Percentiles rank a stretch among this genome's conserved stretches.
Evolutionary conservation across 2,797 vertebrate species (phyloP).

Genomic region (Enteromius argenteus): DNA sequence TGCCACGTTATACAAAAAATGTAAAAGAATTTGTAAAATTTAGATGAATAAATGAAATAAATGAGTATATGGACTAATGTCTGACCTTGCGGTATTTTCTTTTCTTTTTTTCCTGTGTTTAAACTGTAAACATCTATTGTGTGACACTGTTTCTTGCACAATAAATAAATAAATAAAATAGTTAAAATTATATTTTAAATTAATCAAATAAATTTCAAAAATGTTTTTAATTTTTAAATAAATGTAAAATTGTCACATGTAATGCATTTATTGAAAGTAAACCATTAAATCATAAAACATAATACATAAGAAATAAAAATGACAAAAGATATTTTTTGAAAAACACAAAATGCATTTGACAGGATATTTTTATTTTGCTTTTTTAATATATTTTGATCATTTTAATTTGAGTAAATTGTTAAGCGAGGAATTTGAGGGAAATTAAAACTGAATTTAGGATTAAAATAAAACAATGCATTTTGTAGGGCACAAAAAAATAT

Average conservation of each 20-base stretch:
- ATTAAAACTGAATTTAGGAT: too few species aligned
- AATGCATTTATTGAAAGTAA: neutral
- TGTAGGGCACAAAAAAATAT: too few species aligned
- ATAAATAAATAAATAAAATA: neutral
- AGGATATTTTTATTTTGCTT: neutral
- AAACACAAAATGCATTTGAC: neutral
- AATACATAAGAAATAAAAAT: neutral
- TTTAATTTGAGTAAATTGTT: neutral
- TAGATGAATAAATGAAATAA: neutral
- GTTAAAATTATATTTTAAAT: neutral
- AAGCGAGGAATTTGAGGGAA: neutral
- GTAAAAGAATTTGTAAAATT: neutral
- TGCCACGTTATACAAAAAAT: neutral
- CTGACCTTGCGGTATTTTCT: neutral
- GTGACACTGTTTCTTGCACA: neutral
- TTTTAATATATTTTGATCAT: too few species aligned
- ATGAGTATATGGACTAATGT: neutral
- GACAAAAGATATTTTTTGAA: neutral
- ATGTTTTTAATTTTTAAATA: too few species aligned
- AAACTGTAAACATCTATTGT: neutral
- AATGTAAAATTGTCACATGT: neutral
- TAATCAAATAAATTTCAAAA: too few species aligned
- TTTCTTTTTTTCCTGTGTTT: too few species aligned
- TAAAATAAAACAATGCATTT: too few species aligned
- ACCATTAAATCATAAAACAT: neutral